Conservation (phyloP, 1,140 invertebrate species). For the Eriocheir sinensis region DNA sequence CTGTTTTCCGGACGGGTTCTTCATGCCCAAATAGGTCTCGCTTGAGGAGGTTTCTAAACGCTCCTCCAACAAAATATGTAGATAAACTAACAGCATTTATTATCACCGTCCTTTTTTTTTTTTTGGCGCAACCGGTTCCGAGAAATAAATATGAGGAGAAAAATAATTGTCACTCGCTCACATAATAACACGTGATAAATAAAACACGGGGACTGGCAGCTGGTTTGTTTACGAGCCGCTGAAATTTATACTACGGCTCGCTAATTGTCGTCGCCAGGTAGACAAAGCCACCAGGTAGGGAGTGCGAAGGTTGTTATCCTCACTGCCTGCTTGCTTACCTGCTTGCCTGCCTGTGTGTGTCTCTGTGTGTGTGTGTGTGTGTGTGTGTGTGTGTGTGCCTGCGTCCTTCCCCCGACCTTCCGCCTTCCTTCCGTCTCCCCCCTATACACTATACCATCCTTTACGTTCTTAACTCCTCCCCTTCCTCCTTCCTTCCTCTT, state of each 20-base stretch:
- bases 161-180: constrained; percentile 4
- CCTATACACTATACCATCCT: not conserved
- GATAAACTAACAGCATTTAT: not conserved
- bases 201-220: not conserved
- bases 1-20: not conserved
- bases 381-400: not conserved
- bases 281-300: not conserved
- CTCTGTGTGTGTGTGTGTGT: not conserved
- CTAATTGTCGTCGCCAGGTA: not conserved
- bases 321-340: not conserved
- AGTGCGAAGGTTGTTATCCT: not conserved
- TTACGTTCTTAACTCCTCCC: not conserved
- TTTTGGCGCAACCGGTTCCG: too few species aligned
- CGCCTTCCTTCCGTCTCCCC: not conserved
- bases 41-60: not conserved
- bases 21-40: not conserved
- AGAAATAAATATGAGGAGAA: not conserved
- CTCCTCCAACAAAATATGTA: not conserved
- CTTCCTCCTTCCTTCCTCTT: not conserved
- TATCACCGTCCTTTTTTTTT: not conserved
- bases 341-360: not conserved
- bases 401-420: not conserved
- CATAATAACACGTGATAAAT: constrained; percentile 16
- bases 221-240: not conserved
- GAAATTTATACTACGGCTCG: not conserved